Percentiles rank a stretch among this genome's conserved stretches.
phyloP scores from a whole-genome alignment of 2,797 vertebrate species.

The Acanthurus lineatus region DNA sequence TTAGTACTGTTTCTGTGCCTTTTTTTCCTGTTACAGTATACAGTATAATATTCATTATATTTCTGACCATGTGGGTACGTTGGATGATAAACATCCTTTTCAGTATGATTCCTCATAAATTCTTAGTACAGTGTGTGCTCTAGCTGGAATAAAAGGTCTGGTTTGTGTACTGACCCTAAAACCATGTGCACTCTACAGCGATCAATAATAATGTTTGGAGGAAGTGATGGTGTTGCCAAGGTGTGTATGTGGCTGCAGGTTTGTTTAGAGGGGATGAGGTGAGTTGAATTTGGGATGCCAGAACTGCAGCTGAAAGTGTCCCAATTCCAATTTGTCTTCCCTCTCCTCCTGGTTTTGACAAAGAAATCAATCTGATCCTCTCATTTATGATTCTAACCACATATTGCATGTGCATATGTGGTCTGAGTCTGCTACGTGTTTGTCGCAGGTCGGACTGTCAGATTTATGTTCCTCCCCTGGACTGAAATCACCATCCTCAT shows the following conservation, averaged over 20 bases:
- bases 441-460: slow-evolving; percentile 25
- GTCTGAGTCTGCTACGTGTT: slow-evolving; percentile 13
- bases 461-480: slow-evolving; percentile 32
- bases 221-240: background rate
- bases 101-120: background rate
- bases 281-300: slow-evolving; percentile 32
- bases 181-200: background rate
- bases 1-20: background rate
- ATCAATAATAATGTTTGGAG: slow-evolving; percentile 15
- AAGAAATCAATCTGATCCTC: slow-evolving; percentile 22
- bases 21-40: background rate
- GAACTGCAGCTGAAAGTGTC: slow-evolving; percentile 40
- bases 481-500: slow-evolving; percentile 31
- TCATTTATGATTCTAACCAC: slow-evolving; percentile 56
- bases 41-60: background rate
- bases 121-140: slow-evolving; percentile 15
- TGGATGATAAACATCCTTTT: background rate
- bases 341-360: slow-evolving; percentile 16
- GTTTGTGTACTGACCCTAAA: slow-evolving; percentile 4
- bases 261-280: slow-evolving; percentile 2
- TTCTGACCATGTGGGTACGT: background rate
- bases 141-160: slow-evolving; percentile 8
- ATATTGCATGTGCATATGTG: slow-evolving; percentile 11
- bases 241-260: background rate
- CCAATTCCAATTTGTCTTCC: slow-evolving; percentile 24